Evolutionary conservation across 2,797 vertebrate species (phyloP), one percentile per base, ranked within the genome.

Genomic region (Amazona finschi): DNA sequence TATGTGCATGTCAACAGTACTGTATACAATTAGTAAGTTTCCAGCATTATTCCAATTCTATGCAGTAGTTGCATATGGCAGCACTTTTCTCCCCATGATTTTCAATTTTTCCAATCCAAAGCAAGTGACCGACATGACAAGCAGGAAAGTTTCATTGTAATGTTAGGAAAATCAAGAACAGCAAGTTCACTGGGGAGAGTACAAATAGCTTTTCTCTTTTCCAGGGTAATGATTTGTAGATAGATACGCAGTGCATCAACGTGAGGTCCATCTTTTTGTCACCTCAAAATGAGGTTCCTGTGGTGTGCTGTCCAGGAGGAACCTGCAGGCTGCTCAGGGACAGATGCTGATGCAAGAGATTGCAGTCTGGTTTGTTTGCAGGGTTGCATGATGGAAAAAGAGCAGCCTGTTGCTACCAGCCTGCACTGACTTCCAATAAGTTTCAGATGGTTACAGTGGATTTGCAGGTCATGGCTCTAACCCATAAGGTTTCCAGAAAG

Each of bases 171-270:
- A 87, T n/a, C 4, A 2, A 80, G 79, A 58, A 31, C 15, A 91
- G 65, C 76, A 58, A 60, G 66, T 82, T 81, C 52, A 84, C 83
- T 52, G 80, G 50, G 73, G 87, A 84, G 87, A 88, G 50, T 12
- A 88, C 73, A 85, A 88, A 96, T 60, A 88, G 93, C 72, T 88
- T 93, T 96, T 86, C 55, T 67, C 76, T 91, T 90, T 87, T 28
- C 55, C 31, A 21, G 43, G 50, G 17, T 72, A 60, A 78, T 85
- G 50, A 60, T 52, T 62, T 60, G 62, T 58, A 81, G 91, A 30
- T 39, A 66, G 83, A 60, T 41, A 53, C 1, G 10, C 36, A 46
- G 69, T 19, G 61, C 67, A 92, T 61, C 76, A 27, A 67, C 70
- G 33, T 31, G 65, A 75, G 76, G 66, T 69, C 66, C 66, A 31